These are phyloP conservation scores for Dicranocentrus wangi DNA, from an alignment of 2,888 invertebrate genomes.

Conservation along the genomic window DNA sequence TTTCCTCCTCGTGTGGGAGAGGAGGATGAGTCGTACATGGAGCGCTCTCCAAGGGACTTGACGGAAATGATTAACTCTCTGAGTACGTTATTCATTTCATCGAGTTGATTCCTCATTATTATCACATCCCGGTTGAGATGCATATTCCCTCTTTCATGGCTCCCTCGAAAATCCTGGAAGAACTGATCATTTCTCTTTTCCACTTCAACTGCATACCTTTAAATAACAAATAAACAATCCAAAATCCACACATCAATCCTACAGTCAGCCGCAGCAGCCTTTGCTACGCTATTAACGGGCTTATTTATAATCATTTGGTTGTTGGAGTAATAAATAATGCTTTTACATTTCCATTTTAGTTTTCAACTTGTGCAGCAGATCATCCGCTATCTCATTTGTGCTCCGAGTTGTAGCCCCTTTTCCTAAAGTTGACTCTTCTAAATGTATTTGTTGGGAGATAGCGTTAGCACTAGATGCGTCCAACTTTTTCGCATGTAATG, in stretches of 20 bases:
- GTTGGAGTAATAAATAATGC: too few species aligned
- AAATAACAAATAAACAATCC: slow-evolving; percentile 5
- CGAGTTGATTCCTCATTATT: slow-evolving; percentile 69
- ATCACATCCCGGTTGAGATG: slow-evolving; percentile 69
- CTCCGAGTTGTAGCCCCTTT: slow-evolving; percentile 19
- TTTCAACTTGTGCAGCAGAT: slow-evolving; percentile 70
- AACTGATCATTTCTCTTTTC: slow-evolving; percentile 69
- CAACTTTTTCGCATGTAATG: slow-evolving; percentile 68
- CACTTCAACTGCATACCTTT: slow-evolving; percentile 67
- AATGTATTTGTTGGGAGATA: slow-evolving; percentile 65
- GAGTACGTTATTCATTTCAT: slow-evolving; percentile 70
- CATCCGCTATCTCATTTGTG: slow-evolving; percentile 71
- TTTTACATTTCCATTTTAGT: slow-evolving; percentile 72
- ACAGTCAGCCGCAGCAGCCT: too few species aligned
- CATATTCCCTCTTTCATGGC: slow-evolving; percentile 64
- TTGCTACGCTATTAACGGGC: too few species aligned
- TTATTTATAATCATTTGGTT: too few species aligned
- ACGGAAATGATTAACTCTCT: slow-evolving; percentile 68
- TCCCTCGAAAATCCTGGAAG: slow-evolving; percentile 68
- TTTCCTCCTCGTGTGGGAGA: slow-evolving; percentile 48
- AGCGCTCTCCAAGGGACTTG: slow-evolving; percentile 69
- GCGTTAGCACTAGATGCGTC: slow-evolving; percentile 67
- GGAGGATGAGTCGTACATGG: slow-evolving; percentile 63
- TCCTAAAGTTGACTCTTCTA: slow-evolving; percentile 38
- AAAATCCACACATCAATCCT: too few species aligned